A percentile compares a stretch with the other conserved stretches of the same genome.
These are phyloP conservation scores for Ennomos erosarius DNA, from an alignment of 2,888 invertebrate species.

Conservation along the genomic window DNA sequence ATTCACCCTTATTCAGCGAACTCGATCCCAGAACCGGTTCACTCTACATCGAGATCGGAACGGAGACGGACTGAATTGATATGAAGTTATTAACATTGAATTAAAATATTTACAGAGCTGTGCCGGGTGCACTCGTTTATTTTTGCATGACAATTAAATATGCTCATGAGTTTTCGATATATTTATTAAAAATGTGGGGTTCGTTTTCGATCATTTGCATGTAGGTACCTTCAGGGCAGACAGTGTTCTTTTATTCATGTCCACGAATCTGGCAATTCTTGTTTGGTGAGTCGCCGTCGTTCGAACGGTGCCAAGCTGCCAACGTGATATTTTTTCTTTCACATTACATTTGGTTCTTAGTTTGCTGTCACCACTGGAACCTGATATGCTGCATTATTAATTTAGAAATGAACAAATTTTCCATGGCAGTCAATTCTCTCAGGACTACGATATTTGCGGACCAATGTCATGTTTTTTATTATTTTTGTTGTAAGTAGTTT, in stretches of 20 bases:
- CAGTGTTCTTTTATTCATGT: slow-evolving; percentile 72
- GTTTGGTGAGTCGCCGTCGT: slow-evolving; percentile 61
- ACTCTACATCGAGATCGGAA: slow-evolving; percentile 39
- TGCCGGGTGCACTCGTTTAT: slow-evolving; percentile 65
- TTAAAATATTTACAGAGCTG: slow-evolving; percentile 72
- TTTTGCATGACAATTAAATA: slow-evolving; percentile 79
- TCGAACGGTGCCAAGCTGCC: slow-evolving; percentile 70
- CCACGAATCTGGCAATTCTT: slow-evolving; percentile 72
- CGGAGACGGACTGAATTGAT: slow-evolving; percentile 51
- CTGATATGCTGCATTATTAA: slow-evolving; percentile 49
- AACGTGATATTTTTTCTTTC: slow-evolving; percentile 63
- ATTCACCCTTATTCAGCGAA: slow-evolving; percentile 48
- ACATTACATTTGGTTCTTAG: slow-evolving; percentile 55
- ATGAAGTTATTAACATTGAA: slow-evolving; percentile 75
- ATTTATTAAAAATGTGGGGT: slow-evolving; percentile 55
- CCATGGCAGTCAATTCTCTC: slow-evolving; percentile 33
- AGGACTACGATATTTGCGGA: slow-evolving; percentile 13
- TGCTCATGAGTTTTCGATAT: slow-evolving; percentile 56
- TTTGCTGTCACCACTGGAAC: slow-evolving; percentile 48
- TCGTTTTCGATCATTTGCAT: slow-evolving; percentile 64
- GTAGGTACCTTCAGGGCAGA: slow-evolving; percentile 65
- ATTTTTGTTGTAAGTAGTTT: slow-evolving; percentile 43
- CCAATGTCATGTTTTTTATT: slow-evolving; percentile 44
- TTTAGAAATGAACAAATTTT: slow-evolving; percentile 45
- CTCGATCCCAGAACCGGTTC: slow-evolving; percentile 57